Evolutionary conservation across 2,113 vertebrate genomes (phyloP).

Genomic region (Otis tarda): DNA sequence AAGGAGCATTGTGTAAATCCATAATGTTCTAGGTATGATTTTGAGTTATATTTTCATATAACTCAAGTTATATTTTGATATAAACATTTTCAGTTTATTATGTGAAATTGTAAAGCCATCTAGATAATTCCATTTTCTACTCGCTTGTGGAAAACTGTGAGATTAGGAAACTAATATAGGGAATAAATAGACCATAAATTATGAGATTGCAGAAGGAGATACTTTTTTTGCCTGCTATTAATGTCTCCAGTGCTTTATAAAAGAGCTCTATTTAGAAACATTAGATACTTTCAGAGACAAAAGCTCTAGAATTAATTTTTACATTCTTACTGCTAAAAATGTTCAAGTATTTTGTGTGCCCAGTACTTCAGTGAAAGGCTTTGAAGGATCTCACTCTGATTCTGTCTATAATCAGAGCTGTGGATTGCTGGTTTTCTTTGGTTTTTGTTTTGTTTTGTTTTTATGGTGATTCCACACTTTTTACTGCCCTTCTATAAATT

Average conservation of each 20-base stretch:
- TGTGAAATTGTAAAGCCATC: background rate
- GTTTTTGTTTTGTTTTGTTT: no score
- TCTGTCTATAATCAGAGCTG: background rate
- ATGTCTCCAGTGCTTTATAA: background rate
- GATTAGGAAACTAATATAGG: background rate
- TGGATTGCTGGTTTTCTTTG: no score
- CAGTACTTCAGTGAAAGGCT: background rate
- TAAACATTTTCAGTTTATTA: background rate
- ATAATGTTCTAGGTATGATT: background rate
- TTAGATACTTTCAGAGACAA: background rate
- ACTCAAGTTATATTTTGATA: background rate
- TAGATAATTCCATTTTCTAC: background rate
- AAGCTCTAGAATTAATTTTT: background rate
- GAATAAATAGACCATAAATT: background rate
- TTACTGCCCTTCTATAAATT: background rate
- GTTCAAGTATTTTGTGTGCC: background rate
- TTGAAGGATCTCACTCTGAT: background rate
- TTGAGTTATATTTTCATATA: background rate
- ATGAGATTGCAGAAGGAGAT: background rate
- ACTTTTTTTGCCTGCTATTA: background rate
- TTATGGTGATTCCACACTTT: background rate
- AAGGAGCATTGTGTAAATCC: background rate
- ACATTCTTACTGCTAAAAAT: background rate
- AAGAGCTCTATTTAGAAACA: background rate
- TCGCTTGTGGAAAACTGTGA: background rate